Percentiles rank a stretch among this genome's conserved stretches.
Evolutionary conservation across 2,888 invertebrate genomes (phyloP).

Genomic region (Emmelina monodactyla): DNA sequence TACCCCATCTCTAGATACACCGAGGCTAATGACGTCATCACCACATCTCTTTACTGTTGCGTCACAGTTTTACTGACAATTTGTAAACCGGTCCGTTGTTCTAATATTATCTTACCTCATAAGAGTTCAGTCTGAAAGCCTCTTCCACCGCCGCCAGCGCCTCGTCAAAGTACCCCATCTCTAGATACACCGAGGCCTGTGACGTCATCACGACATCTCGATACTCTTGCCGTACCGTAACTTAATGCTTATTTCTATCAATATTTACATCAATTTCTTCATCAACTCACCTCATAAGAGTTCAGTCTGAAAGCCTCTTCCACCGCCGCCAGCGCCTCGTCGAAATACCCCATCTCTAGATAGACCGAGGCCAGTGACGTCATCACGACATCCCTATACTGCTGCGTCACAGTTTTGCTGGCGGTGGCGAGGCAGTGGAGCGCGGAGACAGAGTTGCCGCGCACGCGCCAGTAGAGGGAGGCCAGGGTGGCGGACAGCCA

Average conservation of each 20-base stretch:
- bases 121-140: constrained; percentile 67
- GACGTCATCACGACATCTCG: constrained; percentile 74
- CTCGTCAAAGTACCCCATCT: constrained; percentile 71
- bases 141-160: constrained; percentile 68
- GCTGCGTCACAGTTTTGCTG: constrained; percentile 60
- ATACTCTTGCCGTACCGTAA: constrained; percentile 64
- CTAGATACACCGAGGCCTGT: constrained; percentile 72
- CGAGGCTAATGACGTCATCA: constrained; percentile 74
- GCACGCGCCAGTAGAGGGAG: constrained; percentile 80
- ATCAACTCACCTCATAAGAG: constrained; percentile 64
- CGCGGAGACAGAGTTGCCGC: constrained; percentile 72
- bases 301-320: constrained; percentile 69
- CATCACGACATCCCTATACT: constrained; percentile 72
- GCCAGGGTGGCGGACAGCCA: constrained; percentile 79
- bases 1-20: constrained; percentile 71
- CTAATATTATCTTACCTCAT: no score
- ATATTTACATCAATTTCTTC: no score
- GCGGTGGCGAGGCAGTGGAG: constrained; percentile 69
- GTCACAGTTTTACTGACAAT: constrained; percentile 66
- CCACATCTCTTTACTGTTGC: constrained; percentile 68
- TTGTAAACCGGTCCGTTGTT: no score
- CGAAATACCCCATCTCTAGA: constrained; percentile 69
- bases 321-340: constrained; percentile 69
- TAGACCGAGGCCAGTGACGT: constrained; percentile 75
- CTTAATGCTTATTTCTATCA: no score